Conservation (phyloP, 2,888 invertebrate species). For the Homarus gammarus region DNA sequence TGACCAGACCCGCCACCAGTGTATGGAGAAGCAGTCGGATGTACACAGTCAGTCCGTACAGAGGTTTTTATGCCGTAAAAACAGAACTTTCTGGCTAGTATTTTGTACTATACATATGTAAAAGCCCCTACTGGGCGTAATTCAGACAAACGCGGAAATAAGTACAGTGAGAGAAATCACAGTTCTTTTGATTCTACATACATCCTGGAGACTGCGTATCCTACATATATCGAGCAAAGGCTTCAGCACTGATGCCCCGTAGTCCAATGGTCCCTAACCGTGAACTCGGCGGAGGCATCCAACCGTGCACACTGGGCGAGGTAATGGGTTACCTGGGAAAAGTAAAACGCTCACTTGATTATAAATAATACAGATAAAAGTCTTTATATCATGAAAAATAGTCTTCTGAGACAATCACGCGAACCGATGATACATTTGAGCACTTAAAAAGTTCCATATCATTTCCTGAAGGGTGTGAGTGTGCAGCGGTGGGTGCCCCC, state of each 20-base stretch:
- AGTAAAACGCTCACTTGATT: background rate
- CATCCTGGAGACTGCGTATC: conserved; percentile 62
- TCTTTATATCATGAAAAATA: background rate
- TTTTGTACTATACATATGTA: conserved; percentile 70
- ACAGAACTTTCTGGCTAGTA: conserved; percentile 41
- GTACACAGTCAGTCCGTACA: conserved; percentile 31
- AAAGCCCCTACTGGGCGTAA: conserved; percentile 38
- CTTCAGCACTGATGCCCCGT: conserved; percentile 65
- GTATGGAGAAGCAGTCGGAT: conserved; percentile 33
- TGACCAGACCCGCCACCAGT: conserved; percentile 15
- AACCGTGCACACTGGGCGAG: conserved; percentile 31
- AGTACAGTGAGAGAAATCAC: conserved; percentile 69
- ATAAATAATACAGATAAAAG: background rate
- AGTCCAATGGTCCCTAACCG: conserved; percentile 68
- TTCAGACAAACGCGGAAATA: conserved; percentile 52
- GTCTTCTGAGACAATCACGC: background rate
- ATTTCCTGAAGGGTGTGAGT: conserved; percentile 2
- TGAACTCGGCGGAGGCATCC: conserved; percentile 41
- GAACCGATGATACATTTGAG: background rate
- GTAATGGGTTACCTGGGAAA: background rate
- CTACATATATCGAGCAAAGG: conserved; percentile 66
- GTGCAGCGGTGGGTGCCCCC: background rate
- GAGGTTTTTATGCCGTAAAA: conserved; percentile 9
- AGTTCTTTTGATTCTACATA: conserved; percentile 73
- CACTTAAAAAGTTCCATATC: background rate